Base-by-base conservation (phyloP, 2,113 vertebrate genomes). In the Crotalus viridis region DNA sequence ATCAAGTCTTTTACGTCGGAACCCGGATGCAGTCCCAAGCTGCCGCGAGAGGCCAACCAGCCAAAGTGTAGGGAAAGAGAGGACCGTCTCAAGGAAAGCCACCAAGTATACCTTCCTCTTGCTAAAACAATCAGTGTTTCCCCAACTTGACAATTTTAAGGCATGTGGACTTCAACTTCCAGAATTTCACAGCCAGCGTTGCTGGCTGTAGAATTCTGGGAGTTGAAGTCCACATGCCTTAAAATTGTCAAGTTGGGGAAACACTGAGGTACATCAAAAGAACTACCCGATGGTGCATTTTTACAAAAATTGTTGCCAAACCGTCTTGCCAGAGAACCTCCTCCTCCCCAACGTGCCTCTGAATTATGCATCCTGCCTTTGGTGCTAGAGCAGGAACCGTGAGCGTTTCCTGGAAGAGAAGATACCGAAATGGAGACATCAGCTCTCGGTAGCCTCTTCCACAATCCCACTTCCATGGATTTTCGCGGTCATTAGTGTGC, bases 1-100 rank as follows among this genome's bases (percentile, higher is more conserved):
- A 99, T 95, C 99, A 99, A 97, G 98, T 99, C 91, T 99, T 99
- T 95, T 99, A 98, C 0, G 98, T 98, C 24, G 99, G 99, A 0
- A 94, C 97, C 46, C 97, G 98, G 95, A 97, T 98, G 12, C 95
- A 97, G 46, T 96, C 98, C 1, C 89, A 97, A 1, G 33, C 88
- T 0, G 51, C 96, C 22, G 61, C 97, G 0, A 94, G 96, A n/a
- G 95, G 96, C 91, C 97, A 97, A 21, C 97, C 97, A 96, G 97
- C 98, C 90, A 98, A 98, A 87, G 98, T 98, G 48, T 99, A 97
- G 94, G 93, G 33, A 3, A 48, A 2, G 5, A 39, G 56, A 2
- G 24, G 48, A 0, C 26, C 52, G 81, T 89, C 61, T 1, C 22
- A 17, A 52, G 69, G 74, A 85, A 64, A 92, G 85, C 22, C 5